phyloP scores from a whole-genome alignment of 1,140 invertebrate genomes.

The Tribolium madens region DNA sequence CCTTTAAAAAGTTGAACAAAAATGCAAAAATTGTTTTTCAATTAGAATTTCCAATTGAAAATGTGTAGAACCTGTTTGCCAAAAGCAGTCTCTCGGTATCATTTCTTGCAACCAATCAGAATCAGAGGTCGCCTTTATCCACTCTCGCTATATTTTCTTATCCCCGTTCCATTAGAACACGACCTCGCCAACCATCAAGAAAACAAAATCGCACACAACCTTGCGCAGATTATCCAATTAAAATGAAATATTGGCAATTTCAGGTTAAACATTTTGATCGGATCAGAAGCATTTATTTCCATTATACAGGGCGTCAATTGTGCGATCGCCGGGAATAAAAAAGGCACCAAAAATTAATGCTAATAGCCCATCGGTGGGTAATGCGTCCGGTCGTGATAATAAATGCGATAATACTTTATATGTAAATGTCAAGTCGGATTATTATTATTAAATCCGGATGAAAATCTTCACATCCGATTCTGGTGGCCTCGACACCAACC shows the following conservation, averaged over 20 bases:
- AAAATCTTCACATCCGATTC: no score
- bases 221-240: conserved; percentile 21
- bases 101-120: not conserved
- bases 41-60: no score
- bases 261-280: conserved; percentile 15
- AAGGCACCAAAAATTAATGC: no score
- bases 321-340: not conserved
- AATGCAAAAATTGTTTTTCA: no score
- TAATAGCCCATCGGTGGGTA: no score
- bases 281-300: conserved; percentile 1
- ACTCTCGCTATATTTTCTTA: not conserved
- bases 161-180: not conserved
- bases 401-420: no score
- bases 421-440: no score
- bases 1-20: no score
- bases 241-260: conserved; percentile 1
- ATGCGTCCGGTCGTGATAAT: no score
- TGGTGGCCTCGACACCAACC: no score
- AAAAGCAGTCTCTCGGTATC: not conserved
- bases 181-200: conserved; percentile 7
- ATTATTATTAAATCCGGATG: not conserved
- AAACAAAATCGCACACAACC: conserved; percentile 22
- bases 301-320: no score
- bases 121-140: not conserved
- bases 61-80: no score